A percentile compares a stretch with the other conserved stretches of the same genome.
phyloP scores from a whole-genome alignment of 1,140 invertebrate species.

The Caenorhabditis elegans region WBcel235 BX284606.5:15994001-15994500 shows the following conservation, averaged over 20 bases:
- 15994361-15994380: too few species aligned
- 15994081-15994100: constrained; percentile 32
- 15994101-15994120: constrained; percentile 28
- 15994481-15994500: too few species aligned
- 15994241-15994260: constrained; percentile 1
- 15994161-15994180: background rate
- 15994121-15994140: background rate
- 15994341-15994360: too few species aligned
- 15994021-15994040: constrained; percentile 20
- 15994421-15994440: too few species aligned
- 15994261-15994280: background rate
- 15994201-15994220: background rate
- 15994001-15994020: background rate
- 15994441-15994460: too few species aligned
- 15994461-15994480: too few species aligned
- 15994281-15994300: background rate
- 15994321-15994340: too few species aligned
- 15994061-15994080: constrained; percentile 32
- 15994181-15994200: background rate
- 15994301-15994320: too few species aligned
- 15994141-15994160: background rate
- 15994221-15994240: too few species aligned
- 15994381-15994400: too few species aligned
- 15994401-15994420: too few species aligned
- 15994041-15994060: constrained; percentile 20